Percentiles rank a stretch among this genome's conserved stretches.
Conservation (phyloP, 2,113 vertebrate species). For the Ammodramus savannarum region DNA sequence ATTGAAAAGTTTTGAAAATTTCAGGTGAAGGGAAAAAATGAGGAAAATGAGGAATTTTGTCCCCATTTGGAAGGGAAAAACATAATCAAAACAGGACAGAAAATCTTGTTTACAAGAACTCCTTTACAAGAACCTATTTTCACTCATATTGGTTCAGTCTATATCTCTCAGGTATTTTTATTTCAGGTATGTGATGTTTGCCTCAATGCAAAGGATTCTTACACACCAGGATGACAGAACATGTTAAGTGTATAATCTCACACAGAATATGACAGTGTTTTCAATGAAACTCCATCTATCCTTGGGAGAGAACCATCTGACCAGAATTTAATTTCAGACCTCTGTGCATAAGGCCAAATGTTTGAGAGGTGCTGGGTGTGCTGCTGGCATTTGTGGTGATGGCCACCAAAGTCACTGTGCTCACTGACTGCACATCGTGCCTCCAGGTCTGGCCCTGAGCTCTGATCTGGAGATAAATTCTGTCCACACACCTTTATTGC, state of each 20-base stretch:
- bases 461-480: neutral
- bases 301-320: neutral
- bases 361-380: neutral
- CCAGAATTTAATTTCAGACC: neutral
- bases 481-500: neutral
- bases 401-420: neutral
- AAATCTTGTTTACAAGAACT: neutral
- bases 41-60: neutral
- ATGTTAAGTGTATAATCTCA: neutral
- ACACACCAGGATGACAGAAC: neutral
- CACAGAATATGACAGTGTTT: neutral
- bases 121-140: neutral
- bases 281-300: neutral
- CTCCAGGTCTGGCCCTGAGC: neutral
- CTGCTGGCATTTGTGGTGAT: fast-evolving
- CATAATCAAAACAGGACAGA: neutral
- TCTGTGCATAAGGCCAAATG: neutral
- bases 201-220: neutral
- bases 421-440: fast-evolving
- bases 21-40: neutral
- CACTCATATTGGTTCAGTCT: neutral
- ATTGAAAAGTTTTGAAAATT: neutral
- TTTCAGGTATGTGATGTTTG: neutral
- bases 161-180: neutral
- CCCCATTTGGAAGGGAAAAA: neutral